phyloP scores from a whole-genome alignment of 2,797 vertebrate species.

The Perodicticus potto region DNA sequence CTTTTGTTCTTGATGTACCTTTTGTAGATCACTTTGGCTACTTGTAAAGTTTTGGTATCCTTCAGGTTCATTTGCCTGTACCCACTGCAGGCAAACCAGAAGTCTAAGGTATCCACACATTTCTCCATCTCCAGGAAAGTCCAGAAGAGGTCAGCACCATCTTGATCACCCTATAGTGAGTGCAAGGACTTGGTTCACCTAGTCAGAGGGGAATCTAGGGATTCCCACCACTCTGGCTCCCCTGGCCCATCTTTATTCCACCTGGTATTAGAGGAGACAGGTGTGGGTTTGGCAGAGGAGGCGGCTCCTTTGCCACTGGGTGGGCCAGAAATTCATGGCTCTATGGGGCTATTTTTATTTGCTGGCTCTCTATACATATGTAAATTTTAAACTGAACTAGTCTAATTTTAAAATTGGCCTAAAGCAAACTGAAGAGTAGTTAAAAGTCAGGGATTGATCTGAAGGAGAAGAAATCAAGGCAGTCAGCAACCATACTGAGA shows the following conservation, averaged over 20 bases:
- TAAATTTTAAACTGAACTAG: background rate
- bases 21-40: conserved; percentile 98
- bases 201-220: conserved; percentile 95
- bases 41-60: conserved; percentile 96
- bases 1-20: conserved; percentile 97
- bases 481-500: too few species aligned
- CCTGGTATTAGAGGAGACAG: conserved; percentile 89
- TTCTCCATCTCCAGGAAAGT: conserved; percentile 97
- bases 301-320: conserved; percentile 34
- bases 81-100: conserved; percentile 99
- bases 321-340: conserved; percentile 52
- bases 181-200: conserved; percentile 98
- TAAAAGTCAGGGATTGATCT: too few species aligned
- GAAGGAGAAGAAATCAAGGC: too few species aligned
- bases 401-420: too few species aligned
- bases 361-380: conserved; percentile 42
- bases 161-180: conserved; percentile 96
- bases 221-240: conserved; percentile 97
- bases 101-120: conserved; percentile 96
- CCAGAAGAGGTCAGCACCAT: conserved; percentile 96
- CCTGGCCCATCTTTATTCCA: conserved; percentile 96
- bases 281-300: conserved; percentile 83
- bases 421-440: too few species aligned
- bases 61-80: conserved; percentile 98
- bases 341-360: conserved; percentile 68